These are phyloP conservation scores for Belgica antarctica DNA, from an alignment of 2,888 invertebrate species.

Conservation along the genomic window DNA sequence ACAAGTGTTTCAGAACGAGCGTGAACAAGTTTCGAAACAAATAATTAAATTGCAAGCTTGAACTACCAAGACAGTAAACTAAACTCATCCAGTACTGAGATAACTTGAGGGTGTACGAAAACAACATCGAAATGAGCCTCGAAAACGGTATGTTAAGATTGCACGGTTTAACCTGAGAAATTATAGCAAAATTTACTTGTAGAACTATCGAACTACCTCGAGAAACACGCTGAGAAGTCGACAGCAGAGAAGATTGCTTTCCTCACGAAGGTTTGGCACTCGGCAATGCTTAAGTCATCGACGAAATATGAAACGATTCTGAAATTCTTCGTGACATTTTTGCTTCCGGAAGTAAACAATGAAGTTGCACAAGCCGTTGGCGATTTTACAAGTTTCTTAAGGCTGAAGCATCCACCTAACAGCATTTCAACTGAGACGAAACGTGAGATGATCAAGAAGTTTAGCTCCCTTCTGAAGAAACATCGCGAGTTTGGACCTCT, in stretches of 20 bases:
- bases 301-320: slow-evolving; percentile 15
- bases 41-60: too few species aligned
- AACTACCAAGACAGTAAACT: too few species aligned
- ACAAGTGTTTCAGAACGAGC: too few species aligned
- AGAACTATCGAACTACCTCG: slow-evolving; percentile 5
- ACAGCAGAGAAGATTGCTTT: background rate
- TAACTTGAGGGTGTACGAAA: too few species aligned
- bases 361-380: background rate
- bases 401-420: background rate
- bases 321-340: background rate
- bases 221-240: background rate
- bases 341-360: background rate
- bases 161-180: slow-evolving; percentile 15
- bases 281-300: background rate
- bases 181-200: slow-evolving; percentile 7
- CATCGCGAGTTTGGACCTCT: too few species aligned
- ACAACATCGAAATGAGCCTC: background rate
- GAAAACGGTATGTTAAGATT: slow-evolving; percentile 26
- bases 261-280: slow-evolving; percentile 22
- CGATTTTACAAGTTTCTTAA: background rate
- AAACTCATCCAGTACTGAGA: too few species aligned
- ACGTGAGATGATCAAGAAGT: background rate
- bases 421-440: background rate
- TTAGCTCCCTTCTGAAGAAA: background rate
- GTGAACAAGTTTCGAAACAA: too few species aligned